Conservation (phyloP, 2,797 vertebrate genomes). For the Coregonus sp. region DNA sequence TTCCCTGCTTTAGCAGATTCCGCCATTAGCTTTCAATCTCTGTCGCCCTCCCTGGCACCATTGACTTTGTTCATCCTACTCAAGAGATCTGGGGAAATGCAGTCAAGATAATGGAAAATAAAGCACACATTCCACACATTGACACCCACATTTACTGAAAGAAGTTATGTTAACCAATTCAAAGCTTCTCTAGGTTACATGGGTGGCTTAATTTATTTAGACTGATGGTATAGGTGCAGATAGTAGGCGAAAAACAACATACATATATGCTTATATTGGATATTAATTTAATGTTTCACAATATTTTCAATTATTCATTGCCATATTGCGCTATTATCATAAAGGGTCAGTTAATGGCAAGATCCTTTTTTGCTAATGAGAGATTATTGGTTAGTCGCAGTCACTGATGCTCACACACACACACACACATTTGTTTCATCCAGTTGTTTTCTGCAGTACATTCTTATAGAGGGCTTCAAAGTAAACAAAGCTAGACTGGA, state of each 20-base stretch:
- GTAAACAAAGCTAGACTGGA: neutral
- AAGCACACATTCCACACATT: conserved; percentile 3
- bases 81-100: conserved; percentile 13
- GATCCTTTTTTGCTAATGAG: neutral
- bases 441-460: too few relatives aligned
- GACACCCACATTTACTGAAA: neutral
- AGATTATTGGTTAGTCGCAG: neutral
- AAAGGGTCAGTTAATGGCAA: neutral
- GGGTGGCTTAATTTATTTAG: neutral
- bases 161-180: neutral
- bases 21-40: conserved; percentile 32
- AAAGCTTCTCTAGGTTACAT: neutral
- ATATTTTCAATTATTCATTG: neutral
- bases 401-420: neutral
- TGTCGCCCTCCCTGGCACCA: conserved; percentile 19
- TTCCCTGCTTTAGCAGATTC: conserved; percentile 18
- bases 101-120: conserved; percentile 40
- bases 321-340: neutral
- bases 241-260: neutral
- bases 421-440: neutral
- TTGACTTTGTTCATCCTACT: conserved; percentile 19
- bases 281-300: conserved; percentile 1
- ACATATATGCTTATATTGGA: neutral
- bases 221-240: neutral
- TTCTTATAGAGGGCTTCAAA: neutral